Base-by-base conservation (phyloP, 2,888 invertebrate genomes). In the Sylvicola fuscatus region DNA sequence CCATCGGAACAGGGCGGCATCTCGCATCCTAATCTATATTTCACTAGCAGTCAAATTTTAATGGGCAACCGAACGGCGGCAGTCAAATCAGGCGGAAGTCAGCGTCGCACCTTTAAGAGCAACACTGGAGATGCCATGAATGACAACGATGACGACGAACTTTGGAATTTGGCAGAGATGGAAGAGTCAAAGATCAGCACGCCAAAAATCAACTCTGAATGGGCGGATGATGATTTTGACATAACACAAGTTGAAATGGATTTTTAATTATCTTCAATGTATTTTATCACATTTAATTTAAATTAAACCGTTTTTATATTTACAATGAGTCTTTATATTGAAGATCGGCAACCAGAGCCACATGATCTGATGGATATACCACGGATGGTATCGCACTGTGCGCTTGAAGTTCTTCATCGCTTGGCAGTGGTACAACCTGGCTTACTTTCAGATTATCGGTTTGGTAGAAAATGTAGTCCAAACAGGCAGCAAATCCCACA, bases 381-480 rank as follows among this genome's bases (percentile, higher is more conserved):
- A 78, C 64, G 45, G 86, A 92, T 1, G 97, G 97, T 41, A 95
- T 65, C 2, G 86, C 93, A 28, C 60, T 66, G 48, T 84, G 62
- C 36, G 70, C 60, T 36, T 60, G 66, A 14, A 95, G 61, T 51
- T 89, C 81, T 45, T 82, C 80, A 30, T 71, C 62, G 33, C 69
- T 70, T 0, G 92, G 90, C 45, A 89, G 60, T 1, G 90, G 89
- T 38, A 90, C 67, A 1, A 80, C 72, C 62, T 78, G 70, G 32
- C 65, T 57, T 1, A 84, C 70, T 45, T 58, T 49, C 12, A 83
- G 55, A 36, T 65, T 60, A 37, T 68, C 59, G 40, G 61, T 67
- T 45, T 87, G 77, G 49, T 79, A 81, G 57, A 74, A 90, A 47
- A 95, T 90, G 49, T 93, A 93, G 60, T 95, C 95, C 38, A 95